phyloP scores from a whole-genome alignment of 2,797 vertebrate species.

The Cynodonichthys magdalenae region DNA sequence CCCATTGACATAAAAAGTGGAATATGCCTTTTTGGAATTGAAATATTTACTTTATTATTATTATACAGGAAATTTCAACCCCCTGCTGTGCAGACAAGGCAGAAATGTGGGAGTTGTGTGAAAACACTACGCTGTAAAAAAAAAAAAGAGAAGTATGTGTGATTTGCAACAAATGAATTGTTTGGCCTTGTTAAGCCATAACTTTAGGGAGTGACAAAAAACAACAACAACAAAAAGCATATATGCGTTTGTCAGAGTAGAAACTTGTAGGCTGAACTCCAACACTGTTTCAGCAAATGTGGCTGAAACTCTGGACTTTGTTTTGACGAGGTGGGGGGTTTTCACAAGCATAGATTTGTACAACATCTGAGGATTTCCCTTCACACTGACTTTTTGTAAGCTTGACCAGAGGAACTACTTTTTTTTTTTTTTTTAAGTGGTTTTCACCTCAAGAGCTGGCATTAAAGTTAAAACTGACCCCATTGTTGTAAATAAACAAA shows the following conservation, averaged over 20 bases:
- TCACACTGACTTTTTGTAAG: constrained; percentile 2
- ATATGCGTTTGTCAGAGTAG: background rate
- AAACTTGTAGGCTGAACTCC: constrained; percentile 30
- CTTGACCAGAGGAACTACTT: constrained; percentile 1
- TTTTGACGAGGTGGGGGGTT: constrained; percentile 4
- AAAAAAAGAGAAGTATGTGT: constrained; percentile 3
- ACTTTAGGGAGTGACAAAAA: background rate
- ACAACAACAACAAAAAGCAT: background rate
- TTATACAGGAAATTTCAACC: background rate
- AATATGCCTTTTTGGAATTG: background rate
- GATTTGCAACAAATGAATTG: constrained; percentile 23
- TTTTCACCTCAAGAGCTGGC: background rate
- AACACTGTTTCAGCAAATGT: constrained; percentile 3
- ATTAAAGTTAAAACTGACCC: constrained; percentile 8
- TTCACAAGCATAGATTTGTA: constrained; percentile 32
- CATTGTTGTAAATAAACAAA: background rate
- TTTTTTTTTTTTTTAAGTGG: background rate
- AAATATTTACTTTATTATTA: background rate
- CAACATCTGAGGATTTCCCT: constrained; percentile 32
- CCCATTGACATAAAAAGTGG: background rate
- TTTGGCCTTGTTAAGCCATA: background rate
- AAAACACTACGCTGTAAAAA: constrained; percentile 19
- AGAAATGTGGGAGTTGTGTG: constrained; percentile 28
- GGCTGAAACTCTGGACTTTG: constrained; percentile 43
- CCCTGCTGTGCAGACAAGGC: constrained; percentile 13